phyloP scores from a whole-genome alignment of 2,888 invertebrate species.

The Melanophora roralis region DNA sequence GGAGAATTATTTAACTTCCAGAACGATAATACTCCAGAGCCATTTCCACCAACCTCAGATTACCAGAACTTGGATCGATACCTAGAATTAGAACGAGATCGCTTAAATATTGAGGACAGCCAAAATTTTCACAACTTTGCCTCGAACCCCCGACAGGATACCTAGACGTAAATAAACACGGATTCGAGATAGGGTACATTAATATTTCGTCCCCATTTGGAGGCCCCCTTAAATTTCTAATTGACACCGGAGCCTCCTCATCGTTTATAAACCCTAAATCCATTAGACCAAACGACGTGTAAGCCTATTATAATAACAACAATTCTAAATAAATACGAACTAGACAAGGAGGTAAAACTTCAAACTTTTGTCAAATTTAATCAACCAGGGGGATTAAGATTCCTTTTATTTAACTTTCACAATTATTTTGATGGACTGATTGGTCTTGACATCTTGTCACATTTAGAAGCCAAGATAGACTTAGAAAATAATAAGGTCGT shows the following conservation, averaged over 20 bases:
- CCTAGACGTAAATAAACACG: too few species aligned
- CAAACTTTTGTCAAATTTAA: background rate
- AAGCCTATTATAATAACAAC: background rate
- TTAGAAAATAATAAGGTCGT: background rate
- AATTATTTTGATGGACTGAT: slow-evolving; percentile 1
- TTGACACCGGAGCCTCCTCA: slow-evolving; percentile 23
- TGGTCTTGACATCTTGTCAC: slow-evolving; percentile 10
- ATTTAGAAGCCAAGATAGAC: slow-evolving; percentile 12
- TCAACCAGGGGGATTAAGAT: background rate
- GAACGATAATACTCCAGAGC: background rate
- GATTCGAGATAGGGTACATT: slow-evolving; percentile 29
- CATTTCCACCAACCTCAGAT: background rate
- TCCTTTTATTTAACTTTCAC: background rate
- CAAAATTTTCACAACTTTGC: background rate
- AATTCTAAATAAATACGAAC: background rate
- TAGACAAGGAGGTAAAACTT: background rate
- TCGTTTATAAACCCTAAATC: slow-evolving; percentile 2
- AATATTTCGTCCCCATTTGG: slow-evolving; percentile 41
- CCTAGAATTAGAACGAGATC: background rate
- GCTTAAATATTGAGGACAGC: background rate
- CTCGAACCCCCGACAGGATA: background rate
- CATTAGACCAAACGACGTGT: background rate
- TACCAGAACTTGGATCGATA: background rate
- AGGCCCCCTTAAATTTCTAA: slow-evolving; percentile 34
- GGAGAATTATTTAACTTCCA: background rate